These are phyloP conservation scores for Cebidichthys violaceus DNA, from an alignment of 2,113 vertebrate species.

Conservation along the genomic window DNA sequence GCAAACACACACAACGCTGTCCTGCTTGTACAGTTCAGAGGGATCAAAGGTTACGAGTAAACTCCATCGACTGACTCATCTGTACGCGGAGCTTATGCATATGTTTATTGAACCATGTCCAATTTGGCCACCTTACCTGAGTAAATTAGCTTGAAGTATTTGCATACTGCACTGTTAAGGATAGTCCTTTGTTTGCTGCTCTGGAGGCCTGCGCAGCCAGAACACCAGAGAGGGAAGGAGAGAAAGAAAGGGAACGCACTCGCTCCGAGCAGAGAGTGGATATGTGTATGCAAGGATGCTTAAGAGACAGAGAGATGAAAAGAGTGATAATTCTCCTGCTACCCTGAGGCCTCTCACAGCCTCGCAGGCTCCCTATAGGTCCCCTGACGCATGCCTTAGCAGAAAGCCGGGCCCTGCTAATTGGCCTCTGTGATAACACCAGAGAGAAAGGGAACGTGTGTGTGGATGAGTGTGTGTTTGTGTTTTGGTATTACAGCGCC, in stretches of 20 bases:
- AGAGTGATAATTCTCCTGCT: constrained; percentile 80
- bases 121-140: constrained; percentile 30
- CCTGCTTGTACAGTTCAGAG: constrained; percentile 37
- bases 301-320: constrained; percentile 76
- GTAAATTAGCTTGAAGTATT: constrained; percentile 55
- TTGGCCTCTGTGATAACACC: constrained; percentile 80
- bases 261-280: constrained; percentile 56
- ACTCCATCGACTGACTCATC: constrained; percentile 57
- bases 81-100: constrained; percentile 64
- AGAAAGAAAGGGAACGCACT: constrained; percentile 35
- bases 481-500: constrained; percentile 40
- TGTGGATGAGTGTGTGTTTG: constrained; percentile 36
- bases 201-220: constrained; percentile 1
- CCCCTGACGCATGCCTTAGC: constrained; percentile 74
- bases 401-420: constrained; percentile 76
- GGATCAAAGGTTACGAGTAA: constrained; percentile 62
- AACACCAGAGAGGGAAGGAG: constrained; percentile 22
- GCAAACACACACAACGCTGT: constrained; percentile 43
- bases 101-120: constrained; percentile 64
- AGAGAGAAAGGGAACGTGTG: constrained; percentile 54
- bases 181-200: constrained; percentile 54
- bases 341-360: constrained; percentile 73
- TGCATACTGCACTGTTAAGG: constrained; percentile 37
- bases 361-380: constrained; percentile 75
- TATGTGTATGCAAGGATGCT: constrained; percentile 68